A percentile compares a stretch with the other conserved stretches of the same genome.
These are phyloP conservation scores for Poecilia wingei DNA, from an alignment of 2,797 vertebrate species.

Conservation along the genomic window DNA sequence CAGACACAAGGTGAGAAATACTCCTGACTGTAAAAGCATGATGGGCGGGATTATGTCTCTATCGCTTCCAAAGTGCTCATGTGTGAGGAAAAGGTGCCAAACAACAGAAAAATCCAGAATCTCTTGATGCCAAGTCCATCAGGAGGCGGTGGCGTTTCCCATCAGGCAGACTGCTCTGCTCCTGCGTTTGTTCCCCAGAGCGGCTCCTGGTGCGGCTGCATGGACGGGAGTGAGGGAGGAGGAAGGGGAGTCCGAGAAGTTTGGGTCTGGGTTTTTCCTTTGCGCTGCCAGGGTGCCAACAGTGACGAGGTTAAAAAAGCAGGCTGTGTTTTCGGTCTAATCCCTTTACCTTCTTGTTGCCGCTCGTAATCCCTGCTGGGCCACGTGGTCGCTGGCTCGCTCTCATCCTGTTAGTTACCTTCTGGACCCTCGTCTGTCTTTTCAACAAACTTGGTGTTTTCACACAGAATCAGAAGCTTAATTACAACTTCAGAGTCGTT, in stretches of 20 bases:
- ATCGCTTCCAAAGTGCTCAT: conserved; percentile 61
- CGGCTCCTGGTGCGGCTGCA: conserved; percentile 31
- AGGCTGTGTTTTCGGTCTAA: conserved; percentile 85
- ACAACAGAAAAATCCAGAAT: conserved; percentile 42
- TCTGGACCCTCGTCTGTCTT: conserved; percentile 88
- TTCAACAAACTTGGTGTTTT: conserved; percentile 45
- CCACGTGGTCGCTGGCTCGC: conserved; percentile 82
- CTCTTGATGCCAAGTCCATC: conserved; percentile 57
- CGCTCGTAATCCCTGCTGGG: conserved; percentile 88
- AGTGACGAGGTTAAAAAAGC: conserved; percentile 80
- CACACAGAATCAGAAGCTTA: conserved; percentile 18
- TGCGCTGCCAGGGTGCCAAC: conserved; percentile 61
- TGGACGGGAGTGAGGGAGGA: conserved; percentile 37
- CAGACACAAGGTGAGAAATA: conserved; percentile 85
- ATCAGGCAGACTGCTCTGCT: conserved; percentile 31
- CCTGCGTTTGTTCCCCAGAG: conserved; percentile 44
- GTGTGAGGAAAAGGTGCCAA: conserved; percentile 52
- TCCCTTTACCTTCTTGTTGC: conserved; percentile 90
- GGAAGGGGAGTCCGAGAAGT: conserved; percentile 17
- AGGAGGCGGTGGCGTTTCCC: conserved; percentile 28
- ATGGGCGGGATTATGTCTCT: conserved; percentile 69
- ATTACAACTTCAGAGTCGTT: conserved; percentile 20
- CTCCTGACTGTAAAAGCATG: conserved; percentile 89
- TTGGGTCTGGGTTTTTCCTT: conserved; percentile 44
- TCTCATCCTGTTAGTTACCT: conserved; percentile 94